Evolutionary conservation across 2,113 vertebrate genomes (phyloP).

Genomic region (Trichechus manatus): DNA sequence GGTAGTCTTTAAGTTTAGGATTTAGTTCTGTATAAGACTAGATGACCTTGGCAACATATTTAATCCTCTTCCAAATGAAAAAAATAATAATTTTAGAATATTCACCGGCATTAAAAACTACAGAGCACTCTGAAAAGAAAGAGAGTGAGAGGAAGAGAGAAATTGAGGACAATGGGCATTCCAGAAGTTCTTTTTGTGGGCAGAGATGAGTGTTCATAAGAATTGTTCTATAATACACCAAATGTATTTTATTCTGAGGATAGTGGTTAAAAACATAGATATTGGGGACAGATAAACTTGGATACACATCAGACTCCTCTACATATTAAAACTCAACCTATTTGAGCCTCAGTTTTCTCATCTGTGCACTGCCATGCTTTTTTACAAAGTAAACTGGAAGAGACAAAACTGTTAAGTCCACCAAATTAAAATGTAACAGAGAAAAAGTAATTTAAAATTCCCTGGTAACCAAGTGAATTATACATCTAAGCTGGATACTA

Average conservation of each 20-base stretch:
- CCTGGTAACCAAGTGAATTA: not conserved
- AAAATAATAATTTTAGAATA: not conserved
- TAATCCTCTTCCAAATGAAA: slow-evolving; percentile 1
- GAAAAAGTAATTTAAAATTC: not conserved
- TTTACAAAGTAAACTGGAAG: not conserved
- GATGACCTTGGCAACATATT: not conserved
- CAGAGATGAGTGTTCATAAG: not conserved
- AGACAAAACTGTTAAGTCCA: slow-evolving; percentile 14
- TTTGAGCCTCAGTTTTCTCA: not conserved
- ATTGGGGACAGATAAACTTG: not conserved
- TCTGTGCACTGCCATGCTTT: not conserved
- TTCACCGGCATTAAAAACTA: slow-evolving; percentile 40
- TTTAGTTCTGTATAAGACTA: not conserved
- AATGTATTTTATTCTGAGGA: not conserved
- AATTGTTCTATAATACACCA: not conserved
- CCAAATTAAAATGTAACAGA: not conserved
- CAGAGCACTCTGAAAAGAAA: not conserved
- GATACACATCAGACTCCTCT: not conserved
- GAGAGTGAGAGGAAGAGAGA: not conserved
- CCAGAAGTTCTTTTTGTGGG: not conserved
- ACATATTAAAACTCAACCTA: not conserved
- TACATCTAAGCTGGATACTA: not conserved
- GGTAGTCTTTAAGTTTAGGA: not conserved
- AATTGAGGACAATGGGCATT: not conserved
- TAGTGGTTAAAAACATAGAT: not conserved